Percentiles rank a stretch among this genome's conserved stretches.
These are phyloP conservation scores for Meriones unguiculatus DNA, from an alignment of 2,113 vertebrate species.

Conservation along the genomic window DNA sequence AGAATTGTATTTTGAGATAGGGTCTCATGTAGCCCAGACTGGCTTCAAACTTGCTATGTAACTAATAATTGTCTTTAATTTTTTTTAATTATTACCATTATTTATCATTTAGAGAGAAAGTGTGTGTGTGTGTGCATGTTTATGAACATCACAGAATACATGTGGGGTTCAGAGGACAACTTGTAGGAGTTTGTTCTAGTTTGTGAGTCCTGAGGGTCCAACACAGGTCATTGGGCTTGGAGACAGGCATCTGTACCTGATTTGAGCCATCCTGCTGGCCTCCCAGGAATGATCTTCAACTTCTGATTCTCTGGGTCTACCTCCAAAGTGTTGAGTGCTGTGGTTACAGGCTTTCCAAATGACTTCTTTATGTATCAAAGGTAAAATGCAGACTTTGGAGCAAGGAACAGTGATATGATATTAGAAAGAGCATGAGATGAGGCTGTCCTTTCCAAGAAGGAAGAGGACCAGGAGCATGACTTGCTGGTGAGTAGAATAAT, in stretches of 20 bases:
- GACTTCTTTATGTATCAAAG: background rate
- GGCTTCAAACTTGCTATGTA: background rate
- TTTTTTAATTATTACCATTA: background rate
- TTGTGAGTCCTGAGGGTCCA: background rate
- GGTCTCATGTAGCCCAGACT: background rate
- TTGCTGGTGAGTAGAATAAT: background rate
- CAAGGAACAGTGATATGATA: background rate
- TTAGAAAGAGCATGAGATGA: background rate
- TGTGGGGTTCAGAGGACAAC: background rate
- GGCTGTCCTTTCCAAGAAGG: background rate
- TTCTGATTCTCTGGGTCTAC: background rate
- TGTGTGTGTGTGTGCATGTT: accelerated
- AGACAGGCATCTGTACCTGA: background rate
- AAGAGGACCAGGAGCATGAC: background rate
- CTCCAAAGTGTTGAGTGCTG: background rate
- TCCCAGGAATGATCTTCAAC: background rate
- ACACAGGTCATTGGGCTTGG: background rate
- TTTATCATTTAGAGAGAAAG: background rate
- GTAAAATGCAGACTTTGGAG: slow-evolving; percentile 24
- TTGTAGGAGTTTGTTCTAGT: background rate
- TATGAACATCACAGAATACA: background rate
- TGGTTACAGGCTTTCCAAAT: background rate
- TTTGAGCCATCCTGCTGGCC: background rate
- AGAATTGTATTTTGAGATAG: background rate
- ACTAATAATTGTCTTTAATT: background rate